Evolutionary conservation across 1,140 invertebrate genomes (phyloP).

Genomic region (Zeugodacus cucurbitae): DNA sequence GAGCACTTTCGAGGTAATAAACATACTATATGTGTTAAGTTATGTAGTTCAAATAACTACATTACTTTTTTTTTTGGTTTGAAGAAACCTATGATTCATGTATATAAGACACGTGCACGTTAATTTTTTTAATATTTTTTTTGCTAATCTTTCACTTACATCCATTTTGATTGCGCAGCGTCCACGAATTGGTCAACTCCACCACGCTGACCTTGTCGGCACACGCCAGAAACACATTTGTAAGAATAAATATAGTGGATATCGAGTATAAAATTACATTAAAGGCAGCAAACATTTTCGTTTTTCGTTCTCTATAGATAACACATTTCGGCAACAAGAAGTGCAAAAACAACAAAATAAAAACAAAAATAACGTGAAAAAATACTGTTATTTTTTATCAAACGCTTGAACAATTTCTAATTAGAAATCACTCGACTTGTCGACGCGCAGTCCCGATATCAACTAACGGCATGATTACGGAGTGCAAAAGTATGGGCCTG

Average conservation of each 20-base stretch:
- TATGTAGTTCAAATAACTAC: no score
- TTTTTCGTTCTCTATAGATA: neutral
- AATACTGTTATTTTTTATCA: neutral
- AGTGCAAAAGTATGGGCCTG: neutral
- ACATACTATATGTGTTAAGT: no score
- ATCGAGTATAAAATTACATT: neutral
- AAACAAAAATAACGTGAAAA: neutral
- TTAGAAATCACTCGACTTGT: conserved; percentile 6
- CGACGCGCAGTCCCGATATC: neutral
- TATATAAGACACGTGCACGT: no score
- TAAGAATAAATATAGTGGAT: neutral
- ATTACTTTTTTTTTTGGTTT: no score
- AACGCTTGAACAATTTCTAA: neutral
- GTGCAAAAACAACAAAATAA: neutral
- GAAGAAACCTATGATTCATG: no score
- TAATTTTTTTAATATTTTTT: no score
- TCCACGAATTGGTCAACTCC: conserved; percentile 62
- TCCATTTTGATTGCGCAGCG: conserved; percentile 60
- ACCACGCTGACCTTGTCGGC: conserved; percentile 47
- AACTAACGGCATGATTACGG: neutral
- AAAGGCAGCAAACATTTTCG: neutral
- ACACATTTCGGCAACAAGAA: neutral
- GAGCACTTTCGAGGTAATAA: neutral
- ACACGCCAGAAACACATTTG: neutral
- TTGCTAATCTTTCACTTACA: conserved; percentile 59